Conservation (phyloP, 2,797 vertebrate genomes). For the Gymnoscopelus braueri region DNA sequence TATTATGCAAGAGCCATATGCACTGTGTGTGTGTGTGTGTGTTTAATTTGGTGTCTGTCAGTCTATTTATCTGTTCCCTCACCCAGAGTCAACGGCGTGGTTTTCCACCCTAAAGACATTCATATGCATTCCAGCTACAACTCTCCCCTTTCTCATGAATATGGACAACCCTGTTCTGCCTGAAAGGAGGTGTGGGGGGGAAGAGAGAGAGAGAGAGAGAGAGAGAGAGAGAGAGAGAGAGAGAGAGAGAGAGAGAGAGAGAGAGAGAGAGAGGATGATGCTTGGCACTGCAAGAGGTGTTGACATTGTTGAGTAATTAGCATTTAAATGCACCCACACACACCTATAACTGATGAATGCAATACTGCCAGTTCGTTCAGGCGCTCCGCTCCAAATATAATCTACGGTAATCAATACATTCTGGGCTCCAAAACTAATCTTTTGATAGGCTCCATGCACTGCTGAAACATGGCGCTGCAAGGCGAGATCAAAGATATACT, state of each 20-base stretch:
- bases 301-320: conserved; percentile 49
- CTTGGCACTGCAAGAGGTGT: conserved; percentile 2
- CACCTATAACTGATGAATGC: conserved; percentile 28
- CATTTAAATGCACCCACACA: conserved; percentile 42
- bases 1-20: conserved; percentile 42
- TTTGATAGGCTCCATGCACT: conserved; percentile 20
- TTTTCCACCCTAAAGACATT: conserved; percentile 2
- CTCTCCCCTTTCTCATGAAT: conserved; percentile 35
- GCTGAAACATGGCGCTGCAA: conserved; percentile 46
- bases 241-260: conserved; percentile 1
- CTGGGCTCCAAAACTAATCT: conserved; percentile 47
- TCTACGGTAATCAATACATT: conserved; percentile 54
- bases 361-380: conserved; percentile 19
- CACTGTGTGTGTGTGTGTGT: not conserved
- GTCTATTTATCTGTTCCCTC: conserved; percentile 7
- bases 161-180: conserved; percentile 26
- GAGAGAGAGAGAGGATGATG: not conserved
- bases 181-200: conserved; percentile 21
- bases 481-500: not conserved
- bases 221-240: conserved; percentile 1
- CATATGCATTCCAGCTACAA: conserved; percentile 3
- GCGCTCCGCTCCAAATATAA: conserved; percentile 44
- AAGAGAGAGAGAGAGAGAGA: conserved; percentile 5
- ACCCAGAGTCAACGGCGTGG: not conserved
- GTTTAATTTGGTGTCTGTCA: conserved; percentile 9